Percentiles rank a stretch among this genome's conserved stretches.
Evolutionary conservation across 23 tunicate genomes (phyloP).

Genomic region (Ciona savignyi): DNA sequence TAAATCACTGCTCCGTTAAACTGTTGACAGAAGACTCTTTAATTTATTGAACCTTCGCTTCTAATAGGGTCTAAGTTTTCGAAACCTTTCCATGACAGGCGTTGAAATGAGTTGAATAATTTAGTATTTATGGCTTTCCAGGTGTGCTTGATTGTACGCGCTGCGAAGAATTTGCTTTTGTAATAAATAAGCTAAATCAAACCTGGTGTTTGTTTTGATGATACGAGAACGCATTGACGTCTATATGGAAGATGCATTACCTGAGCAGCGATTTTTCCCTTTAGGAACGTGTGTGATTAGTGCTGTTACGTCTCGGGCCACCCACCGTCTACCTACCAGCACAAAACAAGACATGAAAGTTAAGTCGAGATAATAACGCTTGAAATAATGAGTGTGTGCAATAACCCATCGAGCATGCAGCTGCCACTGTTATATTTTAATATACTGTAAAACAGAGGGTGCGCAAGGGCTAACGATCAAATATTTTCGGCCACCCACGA

Average conservation of each 20-base stretch:
- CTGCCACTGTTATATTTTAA: not conserved
- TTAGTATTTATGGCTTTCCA: not conserved
- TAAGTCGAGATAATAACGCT: too few species aligned
- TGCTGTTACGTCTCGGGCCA: not conserved
- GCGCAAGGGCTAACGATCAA: not conserved
- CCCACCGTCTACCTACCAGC: too few species aligned
- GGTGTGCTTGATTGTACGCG: not conserved
- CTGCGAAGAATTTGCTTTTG: not conserved
- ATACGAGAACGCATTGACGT: not conserved
- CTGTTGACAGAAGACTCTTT: not conserved
- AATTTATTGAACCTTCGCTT: not conserved
- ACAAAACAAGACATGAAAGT: too few species aligned
- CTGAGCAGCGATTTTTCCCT: not conserved
- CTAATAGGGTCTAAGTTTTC: not conserved
- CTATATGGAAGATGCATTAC: not conserved
- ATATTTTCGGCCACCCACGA: not conserved
- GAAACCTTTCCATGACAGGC: not conserved
- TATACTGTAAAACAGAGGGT: not conserved
- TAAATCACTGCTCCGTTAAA: not conserved
- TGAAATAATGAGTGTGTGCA: too few species aligned
- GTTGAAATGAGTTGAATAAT: not conserved
- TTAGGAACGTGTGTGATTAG: not conserved
- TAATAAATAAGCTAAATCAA: not conserved
- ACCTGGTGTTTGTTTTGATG: not conserved
- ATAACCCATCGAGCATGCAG: not conserved